Conservation (phyloP, 2,888 invertebrate species). For the Polyommatus icarus region DNA sequence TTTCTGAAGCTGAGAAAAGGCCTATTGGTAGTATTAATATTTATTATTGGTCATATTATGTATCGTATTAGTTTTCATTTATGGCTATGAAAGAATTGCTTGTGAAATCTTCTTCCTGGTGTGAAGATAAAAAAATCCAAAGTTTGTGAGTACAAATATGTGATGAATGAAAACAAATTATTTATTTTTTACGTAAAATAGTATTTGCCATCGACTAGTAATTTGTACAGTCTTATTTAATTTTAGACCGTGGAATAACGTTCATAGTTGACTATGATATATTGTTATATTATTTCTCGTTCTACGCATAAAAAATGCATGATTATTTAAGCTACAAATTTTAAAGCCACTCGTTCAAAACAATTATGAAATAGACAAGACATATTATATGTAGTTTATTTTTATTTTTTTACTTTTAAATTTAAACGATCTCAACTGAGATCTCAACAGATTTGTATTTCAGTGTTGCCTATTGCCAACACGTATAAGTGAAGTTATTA, state of each 20-base stretch:
- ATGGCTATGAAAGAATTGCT: not conserved
- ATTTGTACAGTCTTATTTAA: not conserved
- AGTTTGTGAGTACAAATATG: constrained; percentile 47
- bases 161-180: constrained; percentile 33
- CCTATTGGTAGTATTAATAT: not conserved
- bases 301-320: no score
- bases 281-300: no score
- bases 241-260: no score
- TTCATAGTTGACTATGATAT: no score
- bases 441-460: no score
- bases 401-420: no score
- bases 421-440: no score
- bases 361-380: not conserved
- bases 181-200: constrained; percentile 18
- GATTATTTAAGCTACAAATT: no score
- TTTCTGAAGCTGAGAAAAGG: not conserved
- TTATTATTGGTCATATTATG: not conserved
- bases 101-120: not conserved
- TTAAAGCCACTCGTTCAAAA: no score
- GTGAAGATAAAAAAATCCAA: constrained; percentile 38
- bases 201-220: constrained; percentile 15
- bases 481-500: no score
- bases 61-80: not conserved
- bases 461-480: no score
- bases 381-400: no score